Evolutionary conservation across 2,113 vertebrate genomes (phyloP).

Genomic region (Okapia johnstoni): DNA sequence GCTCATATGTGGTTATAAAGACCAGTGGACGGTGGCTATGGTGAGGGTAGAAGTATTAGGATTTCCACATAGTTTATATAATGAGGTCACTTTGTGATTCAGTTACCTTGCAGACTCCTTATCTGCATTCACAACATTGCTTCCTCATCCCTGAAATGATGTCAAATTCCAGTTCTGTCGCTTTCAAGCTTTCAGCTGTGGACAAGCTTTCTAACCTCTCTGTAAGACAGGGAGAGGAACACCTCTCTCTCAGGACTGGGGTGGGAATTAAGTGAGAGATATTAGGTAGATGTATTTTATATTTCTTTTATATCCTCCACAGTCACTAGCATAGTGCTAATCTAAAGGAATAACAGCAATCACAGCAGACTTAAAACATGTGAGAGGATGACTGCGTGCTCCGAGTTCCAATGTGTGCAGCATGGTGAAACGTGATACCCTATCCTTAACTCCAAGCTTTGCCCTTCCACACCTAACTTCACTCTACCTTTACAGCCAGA

Average conservation of each 20-base stretch:
- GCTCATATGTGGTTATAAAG: slow-evolving; percentile 16
- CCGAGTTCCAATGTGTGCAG: background rate
- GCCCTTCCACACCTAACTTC: background rate
- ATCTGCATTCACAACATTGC: background rate
- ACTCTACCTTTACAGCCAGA: background rate
- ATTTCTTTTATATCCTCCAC: background rate
- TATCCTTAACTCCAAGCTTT: background rate
- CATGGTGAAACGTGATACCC: background rate
- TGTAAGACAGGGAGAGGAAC: background rate
- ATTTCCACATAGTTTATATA: background rate
- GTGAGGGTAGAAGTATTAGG: background rate
- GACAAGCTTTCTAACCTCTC: background rate
- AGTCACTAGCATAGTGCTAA: background rate
- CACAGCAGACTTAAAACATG: background rate
- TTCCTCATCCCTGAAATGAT: background rate
- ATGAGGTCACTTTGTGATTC: background rate
- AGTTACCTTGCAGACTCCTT: background rate
- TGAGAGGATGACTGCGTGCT: background rate
- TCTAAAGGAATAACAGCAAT: background rate
- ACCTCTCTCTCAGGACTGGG: background rate
- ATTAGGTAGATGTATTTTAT: background rate
- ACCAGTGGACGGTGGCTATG: background rate
- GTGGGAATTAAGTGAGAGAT: background rate
- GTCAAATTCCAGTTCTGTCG: background rate
- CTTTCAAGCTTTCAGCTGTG: background rate